phyloP scores from a whole-genome alignment of 2,797 vertebrate species.

The Ibycter americanus region DNA sequence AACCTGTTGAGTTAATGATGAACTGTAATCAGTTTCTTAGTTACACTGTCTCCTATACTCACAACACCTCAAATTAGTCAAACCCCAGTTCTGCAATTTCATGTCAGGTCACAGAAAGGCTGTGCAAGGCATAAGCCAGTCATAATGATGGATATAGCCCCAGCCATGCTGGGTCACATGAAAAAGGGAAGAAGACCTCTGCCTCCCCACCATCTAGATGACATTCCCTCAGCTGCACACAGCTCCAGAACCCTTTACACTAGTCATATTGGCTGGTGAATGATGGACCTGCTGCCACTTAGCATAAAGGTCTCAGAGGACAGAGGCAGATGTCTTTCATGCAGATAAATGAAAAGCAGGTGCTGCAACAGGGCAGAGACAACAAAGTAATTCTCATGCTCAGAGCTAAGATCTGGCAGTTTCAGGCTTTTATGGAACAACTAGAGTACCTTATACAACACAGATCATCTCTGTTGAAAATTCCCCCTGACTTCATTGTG shows the following conservation, averaged over 20 bases:
- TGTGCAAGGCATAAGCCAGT: neutral
- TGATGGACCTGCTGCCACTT: neutral
- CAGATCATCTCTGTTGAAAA: neutral
- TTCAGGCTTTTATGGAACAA: neutral
- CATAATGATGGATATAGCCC: neutral
- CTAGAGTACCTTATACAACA: neutral
- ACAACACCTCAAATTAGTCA: neutral
- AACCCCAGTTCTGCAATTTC: neutral
- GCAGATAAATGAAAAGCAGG: neutral
- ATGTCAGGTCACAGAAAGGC: neutral
- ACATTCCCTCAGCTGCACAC: neutral
- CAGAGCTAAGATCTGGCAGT: neutral
- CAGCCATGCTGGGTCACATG: neutral
- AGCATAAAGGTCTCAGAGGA: neutral
- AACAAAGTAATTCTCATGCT: neutral
- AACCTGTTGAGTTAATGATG: neutral
- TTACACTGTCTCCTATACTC: neutral
- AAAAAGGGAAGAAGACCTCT: neutral
- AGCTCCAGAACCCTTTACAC: neutral
- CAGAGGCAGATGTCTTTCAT: neutral
- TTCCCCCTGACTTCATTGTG: neutral
- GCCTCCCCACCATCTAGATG: neutral
- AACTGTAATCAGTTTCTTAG: neutral
- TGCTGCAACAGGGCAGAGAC: neutral
- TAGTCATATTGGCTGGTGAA: neutral